Conservation (phyloP, 2,888 invertebrate genomes). For the Phlogophora meticulosa region DNA sequence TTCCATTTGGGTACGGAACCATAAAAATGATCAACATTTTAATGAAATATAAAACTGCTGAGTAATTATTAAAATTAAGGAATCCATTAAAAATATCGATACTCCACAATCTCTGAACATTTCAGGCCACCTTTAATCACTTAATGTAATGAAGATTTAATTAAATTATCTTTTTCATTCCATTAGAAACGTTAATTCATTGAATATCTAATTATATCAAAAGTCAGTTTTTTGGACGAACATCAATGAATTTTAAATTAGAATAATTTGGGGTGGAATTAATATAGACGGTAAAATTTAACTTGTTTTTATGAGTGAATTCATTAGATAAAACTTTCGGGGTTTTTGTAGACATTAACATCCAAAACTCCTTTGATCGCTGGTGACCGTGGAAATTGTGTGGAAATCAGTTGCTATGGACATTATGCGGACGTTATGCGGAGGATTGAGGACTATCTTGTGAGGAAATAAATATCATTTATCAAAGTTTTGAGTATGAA, state of each 20-base stretch:
- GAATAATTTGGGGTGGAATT: constrained; percentile 13
- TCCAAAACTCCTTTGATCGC: background rate
- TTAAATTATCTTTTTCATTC: constrained; percentile 37
- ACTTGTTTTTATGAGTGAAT: constrained; percentile 11
- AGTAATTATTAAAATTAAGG: constrained; percentile 34
- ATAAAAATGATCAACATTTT: background rate
- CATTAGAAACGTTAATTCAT: constrained; percentile 21
- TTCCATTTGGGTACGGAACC: too few species aligned
- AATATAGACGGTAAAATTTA: constrained; percentile 10
- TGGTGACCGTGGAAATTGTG: too few species aligned
- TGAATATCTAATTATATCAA: constrained; percentile 28
- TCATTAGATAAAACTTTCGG: constrained; percentile 6
- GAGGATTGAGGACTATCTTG: too few species aligned
- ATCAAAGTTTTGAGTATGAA: too few species aligned
- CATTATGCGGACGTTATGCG: too few species aligned
- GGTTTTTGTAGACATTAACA: background rate
- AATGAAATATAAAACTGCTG: constrained; percentile 6
- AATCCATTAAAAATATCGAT: constrained; percentile 40
- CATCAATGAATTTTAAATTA: constrained; percentile 12
- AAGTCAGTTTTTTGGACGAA: constrained; percentile 6
- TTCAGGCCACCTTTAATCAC: constrained; percentile 3
- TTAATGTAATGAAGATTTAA: constrained; percentile 41
- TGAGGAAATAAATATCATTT: too few species aligned
- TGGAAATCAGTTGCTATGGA: background rate
- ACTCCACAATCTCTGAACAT: constrained; percentile 18